A percentile compares a stretch with the other conserved stretches of the same genome.
Conservation (phyloP, 2,888 invertebrate genomes). For the Anoplius nigerrimus region DNA sequence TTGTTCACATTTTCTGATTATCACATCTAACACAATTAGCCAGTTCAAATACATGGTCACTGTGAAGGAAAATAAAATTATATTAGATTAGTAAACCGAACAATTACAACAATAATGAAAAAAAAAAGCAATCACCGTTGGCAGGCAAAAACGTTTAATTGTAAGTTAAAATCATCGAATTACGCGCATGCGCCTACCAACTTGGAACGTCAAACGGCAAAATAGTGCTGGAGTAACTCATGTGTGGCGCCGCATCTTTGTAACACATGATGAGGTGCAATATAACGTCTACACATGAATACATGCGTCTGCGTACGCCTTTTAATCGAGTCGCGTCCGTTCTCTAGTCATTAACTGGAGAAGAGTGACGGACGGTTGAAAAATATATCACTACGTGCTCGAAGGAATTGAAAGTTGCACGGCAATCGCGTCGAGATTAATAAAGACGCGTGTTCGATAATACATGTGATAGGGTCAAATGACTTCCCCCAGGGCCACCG, state of each 20-base stretch:
- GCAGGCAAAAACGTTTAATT: too few species aligned
- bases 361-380: not conserved
- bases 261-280: constrained; percentile 28
- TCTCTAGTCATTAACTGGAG: constrained; percentile 19
- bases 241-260: not conserved
- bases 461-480: constrained; percentile 44
- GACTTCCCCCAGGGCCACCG: constrained; percentile 54
- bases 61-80: too few species aligned
- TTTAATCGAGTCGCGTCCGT: constrained; percentile 20
- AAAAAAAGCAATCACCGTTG: too few species aligned
- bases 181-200: constrained; percentile 30
- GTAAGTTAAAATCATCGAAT: not conserved
- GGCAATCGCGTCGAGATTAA: too few species aligned
- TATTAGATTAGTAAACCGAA: too few species aligned
- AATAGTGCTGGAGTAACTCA: too few species aligned
- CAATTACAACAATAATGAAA: too few species aligned
- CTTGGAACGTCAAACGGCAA: constrained; percentile 28
- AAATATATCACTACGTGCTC: not conserved
- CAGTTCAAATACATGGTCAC: too few species aligned
- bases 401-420: not conserved
- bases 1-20: too few species aligned
- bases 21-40: too few species aligned
- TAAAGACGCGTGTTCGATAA: constrained; percentile 14
- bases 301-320: constrained; percentile 24
- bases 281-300: constrained; percentile 19